phyloP scores from a whole-genome alignment of 2,797 vertebrate genomes.

The Staurois parvus region DNA sequence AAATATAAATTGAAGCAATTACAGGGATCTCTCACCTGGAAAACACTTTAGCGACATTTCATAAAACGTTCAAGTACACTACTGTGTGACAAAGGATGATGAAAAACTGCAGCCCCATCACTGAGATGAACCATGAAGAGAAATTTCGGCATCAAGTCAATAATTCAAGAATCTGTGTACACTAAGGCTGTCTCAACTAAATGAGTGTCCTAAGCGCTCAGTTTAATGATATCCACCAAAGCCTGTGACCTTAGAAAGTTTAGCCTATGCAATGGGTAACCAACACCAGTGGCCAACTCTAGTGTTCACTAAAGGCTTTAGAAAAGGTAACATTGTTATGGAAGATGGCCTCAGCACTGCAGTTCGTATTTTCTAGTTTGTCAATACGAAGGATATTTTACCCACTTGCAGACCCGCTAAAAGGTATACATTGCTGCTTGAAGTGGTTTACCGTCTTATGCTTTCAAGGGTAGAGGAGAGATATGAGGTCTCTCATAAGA shows the following conservation, averaged over 20 bases:
- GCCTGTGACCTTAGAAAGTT: too few relatives aligned
- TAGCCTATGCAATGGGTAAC: not conserved
- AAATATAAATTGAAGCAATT: constrained; percentile 27
- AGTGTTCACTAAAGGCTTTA: not conserved
- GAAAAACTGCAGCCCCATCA: not conserved
- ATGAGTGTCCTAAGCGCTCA: too few relatives aligned
- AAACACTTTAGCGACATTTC: not conserved
- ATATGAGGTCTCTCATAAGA: too few relatives aligned
- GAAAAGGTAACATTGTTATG: not conserved
- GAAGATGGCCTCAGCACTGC: too few relatives aligned
- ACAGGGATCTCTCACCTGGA: constrained; percentile 17
- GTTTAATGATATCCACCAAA: too few relatives aligned
- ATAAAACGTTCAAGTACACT: not conserved
- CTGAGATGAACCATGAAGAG: not conserved
- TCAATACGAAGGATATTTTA: too few relatives aligned
- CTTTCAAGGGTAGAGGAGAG: too few relatives aligned
- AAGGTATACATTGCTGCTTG: too few relatives aligned
- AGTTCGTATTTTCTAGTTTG: too few relatives aligned
- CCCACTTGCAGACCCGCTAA: too few relatives aligned
- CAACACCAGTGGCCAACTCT: not conserved
- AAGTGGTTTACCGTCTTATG: too few relatives aligned
- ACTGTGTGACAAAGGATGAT: not conserved
- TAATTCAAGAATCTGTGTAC: not conserved
- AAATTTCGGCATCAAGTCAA: not conserved
- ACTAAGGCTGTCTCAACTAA: not conserved